Evolutionary conservation across 2,797 vertebrate genomes (phyloP).

Genomic region (Cyprinodon diabolis): DNA sequence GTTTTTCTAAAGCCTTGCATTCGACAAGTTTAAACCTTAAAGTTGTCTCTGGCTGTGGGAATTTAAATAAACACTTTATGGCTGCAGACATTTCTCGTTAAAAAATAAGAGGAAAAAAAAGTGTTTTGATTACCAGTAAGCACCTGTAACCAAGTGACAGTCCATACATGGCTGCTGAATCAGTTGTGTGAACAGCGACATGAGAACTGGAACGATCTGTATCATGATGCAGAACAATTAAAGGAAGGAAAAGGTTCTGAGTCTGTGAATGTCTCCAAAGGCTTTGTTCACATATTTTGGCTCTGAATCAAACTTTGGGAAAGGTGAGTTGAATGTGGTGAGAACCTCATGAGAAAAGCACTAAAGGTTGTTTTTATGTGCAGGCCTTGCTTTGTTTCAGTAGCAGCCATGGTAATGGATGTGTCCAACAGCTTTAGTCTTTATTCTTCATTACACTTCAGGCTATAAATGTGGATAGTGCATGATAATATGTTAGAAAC

Average conservation of each 20-base stretch:
- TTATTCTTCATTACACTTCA: background rate
- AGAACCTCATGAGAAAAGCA: conserved; percentile 30
- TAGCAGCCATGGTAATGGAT: conserved; percentile 36
- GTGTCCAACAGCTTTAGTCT: conserved; percentile 1
- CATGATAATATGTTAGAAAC: background rate
- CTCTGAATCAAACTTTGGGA: conserved; percentile 37
- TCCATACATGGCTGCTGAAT: conserved; percentile 20
- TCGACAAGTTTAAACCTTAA: too few species aligned
- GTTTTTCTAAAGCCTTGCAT: too few species aligned
- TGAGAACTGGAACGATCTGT: conserved; percentile 40
- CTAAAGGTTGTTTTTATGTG: conserved; percentile 30
- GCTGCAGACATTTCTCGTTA: background rate
- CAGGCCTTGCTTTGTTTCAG: conserved; percentile 31
- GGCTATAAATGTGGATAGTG: background rate
- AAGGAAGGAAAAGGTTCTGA: conserved; percentile 68
- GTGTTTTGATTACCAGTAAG: conserved; percentile 39
- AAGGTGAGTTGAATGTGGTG: conserved; percentile 38
- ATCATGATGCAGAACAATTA: conserved; percentile 64
- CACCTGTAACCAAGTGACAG: conserved; percentile 31
- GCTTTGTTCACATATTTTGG: conserved; percentile 47
- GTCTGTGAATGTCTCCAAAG: conserved; percentile 22
- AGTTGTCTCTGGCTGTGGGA: background rate
- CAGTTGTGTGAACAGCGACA: conserved; percentile 28
- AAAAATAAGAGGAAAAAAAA: background rate
- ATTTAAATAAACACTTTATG: too few species aligned